phyloP scores from a whole-genome alignment of 1,140 invertebrate genomes.

The Dreissena rostriformis region DNA sequence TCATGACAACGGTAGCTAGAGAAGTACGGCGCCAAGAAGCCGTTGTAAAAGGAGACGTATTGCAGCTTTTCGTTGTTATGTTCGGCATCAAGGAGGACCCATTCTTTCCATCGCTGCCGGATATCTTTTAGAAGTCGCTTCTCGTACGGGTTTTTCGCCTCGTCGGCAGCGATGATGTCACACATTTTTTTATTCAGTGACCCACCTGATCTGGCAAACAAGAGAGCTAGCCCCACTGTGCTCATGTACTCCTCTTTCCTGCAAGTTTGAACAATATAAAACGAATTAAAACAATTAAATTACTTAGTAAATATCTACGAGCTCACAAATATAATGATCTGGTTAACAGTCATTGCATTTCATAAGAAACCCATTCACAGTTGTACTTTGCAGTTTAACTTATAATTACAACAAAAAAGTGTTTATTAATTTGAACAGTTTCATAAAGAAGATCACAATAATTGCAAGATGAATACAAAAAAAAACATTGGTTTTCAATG shows the following conservation, averaged over 20 bases:
- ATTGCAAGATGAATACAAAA: no score
- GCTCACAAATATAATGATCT: no score
- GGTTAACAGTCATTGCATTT: no score
- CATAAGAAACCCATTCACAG: no score
- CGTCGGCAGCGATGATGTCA: neutral
- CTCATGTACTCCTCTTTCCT: conserved; percentile 34
- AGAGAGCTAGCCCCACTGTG: conserved; percentile 13
- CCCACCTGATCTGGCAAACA: conserved; percentile 17
- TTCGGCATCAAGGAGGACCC: conserved; percentile 12
- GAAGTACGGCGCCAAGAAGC: conserved; percentile 31
- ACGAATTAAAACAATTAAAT: no score
- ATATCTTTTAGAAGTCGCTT: conserved; percentile 5
- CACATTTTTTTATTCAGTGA: conserved; percentile 6
- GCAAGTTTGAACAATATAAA: neutral
- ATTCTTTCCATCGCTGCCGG: conserved; percentile 15
- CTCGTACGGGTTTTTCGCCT: neutral
- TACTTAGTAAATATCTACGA: no score
- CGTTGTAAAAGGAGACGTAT: conserved; percentile 29
- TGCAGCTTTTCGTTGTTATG: conserved; percentile 7
- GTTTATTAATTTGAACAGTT: no score
- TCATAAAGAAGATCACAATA: no score
- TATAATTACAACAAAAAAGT: no score
- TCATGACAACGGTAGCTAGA: conserved; percentile 28
- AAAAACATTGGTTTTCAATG: no score
- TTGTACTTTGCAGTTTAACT: no score